Base-by-base conservation (phyloP, 1,140 invertebrate species). In the Phocides pigmalion region DNA sequence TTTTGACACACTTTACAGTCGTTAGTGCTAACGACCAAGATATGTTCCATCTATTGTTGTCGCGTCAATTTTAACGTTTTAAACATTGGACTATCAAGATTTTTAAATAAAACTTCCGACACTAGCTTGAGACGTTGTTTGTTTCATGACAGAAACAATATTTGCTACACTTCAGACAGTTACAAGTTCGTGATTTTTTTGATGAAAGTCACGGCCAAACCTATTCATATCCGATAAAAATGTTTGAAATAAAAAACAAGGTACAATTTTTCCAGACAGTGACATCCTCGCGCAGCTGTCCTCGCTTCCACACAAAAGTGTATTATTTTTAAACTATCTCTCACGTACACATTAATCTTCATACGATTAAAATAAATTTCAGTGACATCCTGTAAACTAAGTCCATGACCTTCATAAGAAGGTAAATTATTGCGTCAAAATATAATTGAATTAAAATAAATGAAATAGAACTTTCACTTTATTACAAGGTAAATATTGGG, bases 261-360 rank as follows among this genome's bases (percentile, higher is more conserved):
- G 68, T 62, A 39, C 49, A 44, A 68, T 68, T 72, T 37, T 74
- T 62, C 56, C 53, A 64, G 53, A 32, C 22, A n/a, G 59, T 74
- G 75, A 74, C 69, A 70, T 72, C 44, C 53, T 61, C 39, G 20
- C 69, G 49, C 75, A 77, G 69, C 75, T 77, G 75, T 68, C 67
- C 44, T 70, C 75, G 39, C 53, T 41, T 41, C 68, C 19, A 56
- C 64, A 70, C 63, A 65, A 35, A 53, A 42, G 46, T 39, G 51
- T 62, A 70, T 65, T 71, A 65, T 70, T 72, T 70, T 68, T 66
- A 68, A 54, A 66, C 41, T 56, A 58, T 66, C 54, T 56, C 51
- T 70, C 62, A 59, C 68, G 66, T 66, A 49, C 42, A 42, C 50
- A 70, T 72, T 67, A 70, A 71, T 76, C 67, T 65, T 70, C 35